These are phyloP conservation scores for Platichthys flesus DNA, from an alignment of 2,113 vertebrate species.

Conservation along the genomic window DNA sequence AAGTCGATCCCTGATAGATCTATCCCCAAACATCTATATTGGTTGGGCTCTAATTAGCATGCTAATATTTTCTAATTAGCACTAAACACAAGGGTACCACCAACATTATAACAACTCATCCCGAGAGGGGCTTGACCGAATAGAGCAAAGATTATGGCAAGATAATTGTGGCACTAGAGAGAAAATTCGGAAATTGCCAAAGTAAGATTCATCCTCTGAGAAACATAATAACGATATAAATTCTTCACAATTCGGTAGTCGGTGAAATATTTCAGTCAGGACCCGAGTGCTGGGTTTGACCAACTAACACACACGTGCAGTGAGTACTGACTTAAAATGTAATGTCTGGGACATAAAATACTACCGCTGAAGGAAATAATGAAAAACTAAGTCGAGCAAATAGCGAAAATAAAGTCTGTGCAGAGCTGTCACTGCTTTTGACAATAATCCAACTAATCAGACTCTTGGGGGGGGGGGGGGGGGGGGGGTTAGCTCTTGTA, in stretches of 20 bases:
- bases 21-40: not conserved
- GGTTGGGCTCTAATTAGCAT: not conserved
- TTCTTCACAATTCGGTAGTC: not conserved
- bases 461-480: not conserved
- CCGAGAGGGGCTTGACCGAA: not conserved
- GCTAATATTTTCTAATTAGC: not conserved
- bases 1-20: not conserved
- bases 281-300: not conserved
- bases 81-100: not conserved
- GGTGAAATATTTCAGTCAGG: not conserved
- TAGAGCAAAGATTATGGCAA: not conserved
- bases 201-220: not conserved
- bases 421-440: slow-evolving; percentile 1
- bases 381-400: not conserved
- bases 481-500: not conserved
- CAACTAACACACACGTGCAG: not conserved
- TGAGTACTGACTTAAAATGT: not conserved
- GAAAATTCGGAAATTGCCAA: not conserved
- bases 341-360: not conserved
- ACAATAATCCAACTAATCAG: slow-evolving; percentile 2
- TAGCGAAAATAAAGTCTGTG: no score
- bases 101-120: not conserved
- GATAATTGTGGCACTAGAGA: no score
- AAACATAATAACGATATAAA: not conserved
- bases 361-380: not conserved